These are phyloP conservation scores for Arothron firmamentum DNA, from an alignment of 2,113 vertebrate species.

Conservation along the genomic window DNA sequence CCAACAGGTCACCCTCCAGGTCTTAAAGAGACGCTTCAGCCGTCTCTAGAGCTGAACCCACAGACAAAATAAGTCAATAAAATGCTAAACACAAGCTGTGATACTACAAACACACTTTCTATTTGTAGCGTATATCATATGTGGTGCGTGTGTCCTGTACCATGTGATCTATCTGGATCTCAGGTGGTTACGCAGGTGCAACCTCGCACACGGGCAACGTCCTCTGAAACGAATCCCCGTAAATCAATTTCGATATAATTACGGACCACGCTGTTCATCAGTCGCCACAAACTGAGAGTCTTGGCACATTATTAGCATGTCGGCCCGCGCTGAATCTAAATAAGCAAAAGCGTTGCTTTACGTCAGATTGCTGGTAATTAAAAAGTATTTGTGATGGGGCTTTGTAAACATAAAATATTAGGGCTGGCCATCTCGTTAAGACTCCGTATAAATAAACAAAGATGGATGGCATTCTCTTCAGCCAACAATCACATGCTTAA, in stretches of 20 bases:
- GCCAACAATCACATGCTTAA: conserved; percentile 8
- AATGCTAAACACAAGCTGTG: neutral
- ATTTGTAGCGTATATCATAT: conserved; percentile 20
- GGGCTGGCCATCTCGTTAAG: neutral
- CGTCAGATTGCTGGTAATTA: neutral
- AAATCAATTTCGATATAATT: conserved; percentile 73
- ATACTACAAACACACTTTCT: conserved; percentile 33
- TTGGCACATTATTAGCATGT: conserved; percentile 55
- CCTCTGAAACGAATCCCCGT: conserved; percentile 59
- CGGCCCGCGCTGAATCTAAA: no score
- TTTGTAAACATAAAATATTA: no score
- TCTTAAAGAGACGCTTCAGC: neutral
- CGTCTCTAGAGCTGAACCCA: neutral
- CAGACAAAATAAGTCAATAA: no score
- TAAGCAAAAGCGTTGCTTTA: neutral
- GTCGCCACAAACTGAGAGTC: conserved; percentile 40
- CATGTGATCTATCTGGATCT: conserved; percentile 61
- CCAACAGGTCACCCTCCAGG: neutral
- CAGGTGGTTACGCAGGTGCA: conserved; percentile 62
- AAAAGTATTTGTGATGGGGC: neutral
- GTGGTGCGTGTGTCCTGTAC: conserved; percentile 50
- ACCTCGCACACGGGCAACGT: conserved; percentile 40
- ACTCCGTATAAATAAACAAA: conserved; percentile 20
- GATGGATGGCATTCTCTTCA: conserved; percentile 10
- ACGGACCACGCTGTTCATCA: conserved; percentile 64